These are phyloP conservation scores for Medauroidea extradentata DNA, from an alignment of 1,140 invertebrate genomes.

Conservation along the genomic window DNA sequence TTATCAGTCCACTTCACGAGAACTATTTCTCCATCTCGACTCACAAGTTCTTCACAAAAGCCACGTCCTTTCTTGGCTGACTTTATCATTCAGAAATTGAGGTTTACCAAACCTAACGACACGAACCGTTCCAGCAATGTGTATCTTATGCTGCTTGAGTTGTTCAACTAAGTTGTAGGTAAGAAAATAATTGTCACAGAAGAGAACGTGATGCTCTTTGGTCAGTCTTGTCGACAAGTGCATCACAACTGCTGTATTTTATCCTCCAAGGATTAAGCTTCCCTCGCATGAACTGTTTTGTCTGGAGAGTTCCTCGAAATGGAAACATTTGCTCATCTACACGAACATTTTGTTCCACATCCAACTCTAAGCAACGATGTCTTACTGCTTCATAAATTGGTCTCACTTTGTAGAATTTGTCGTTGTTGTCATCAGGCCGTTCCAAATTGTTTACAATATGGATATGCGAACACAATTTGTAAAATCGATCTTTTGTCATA, in stretches of 20 bases:
- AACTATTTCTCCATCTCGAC: slow-evolving; percentile 24
- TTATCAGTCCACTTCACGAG: slow-evolving; percentile 43
- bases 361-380: slow-evolving; percentile 18
- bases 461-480: slow-evolving; percentile 11
- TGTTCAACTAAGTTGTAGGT: slow-evolving; percentile 37
- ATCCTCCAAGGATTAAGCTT: slow-evolving; percentile 17
- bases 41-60: not conserved
- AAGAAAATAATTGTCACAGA: slow-evolving; percentile 33
- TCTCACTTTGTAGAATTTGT: slow-evolving; percentile 22
- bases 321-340: slow-evolving; percentile 29
- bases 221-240: slow-evolving; percentile 24
- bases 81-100: slow-evolving; percentile 37
- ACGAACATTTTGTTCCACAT: slow-evolving; percentile 13
- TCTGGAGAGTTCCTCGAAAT: slow-evolving; percentile 17
- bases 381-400: slow-evolving; percentile 2
- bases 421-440: not conserved
- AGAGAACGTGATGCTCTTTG: slow-evolving; percentile 16
- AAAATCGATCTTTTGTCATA: slow-evolving; percentile 13
- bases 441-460: slow-evolving; percentile 17
- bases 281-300: slow-evolving; percentile 8
- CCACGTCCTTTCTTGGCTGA: slow-evolving; percentile 30
- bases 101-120: slow-evolving; percentile 36
- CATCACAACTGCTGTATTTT: slow-evolving; percentile 21
- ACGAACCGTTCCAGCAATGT: slow-evolving; percentile 35
- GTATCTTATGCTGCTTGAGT: slow-evolving; percentile 36